A percentile compares a stretch with the other conserved stretches of the same genome.
These are phyloP conservation scores for Callyntrura sp. DNA, from an alignment of 2,888 invertebrate genomes.

Conservation along the genomic window DNA sequence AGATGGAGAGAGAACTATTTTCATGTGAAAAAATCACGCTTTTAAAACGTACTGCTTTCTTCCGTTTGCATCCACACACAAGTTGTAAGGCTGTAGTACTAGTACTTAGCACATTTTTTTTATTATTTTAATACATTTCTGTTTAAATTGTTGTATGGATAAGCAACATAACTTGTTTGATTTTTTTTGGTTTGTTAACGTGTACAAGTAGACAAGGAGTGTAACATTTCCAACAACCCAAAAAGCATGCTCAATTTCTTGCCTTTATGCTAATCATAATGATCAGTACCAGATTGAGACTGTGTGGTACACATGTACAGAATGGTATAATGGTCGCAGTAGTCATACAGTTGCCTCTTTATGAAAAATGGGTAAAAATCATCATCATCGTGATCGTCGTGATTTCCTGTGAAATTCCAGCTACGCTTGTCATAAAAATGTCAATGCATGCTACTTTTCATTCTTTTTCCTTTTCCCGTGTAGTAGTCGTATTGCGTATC, in stretches of 20 bases:
- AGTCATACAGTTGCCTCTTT: neutral
- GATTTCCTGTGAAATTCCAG: conserved; percentile 75
- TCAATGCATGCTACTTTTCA: conserved; percentile 78
- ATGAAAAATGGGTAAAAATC: conserved; percentile 60
- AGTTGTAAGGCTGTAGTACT: too few species aligned
- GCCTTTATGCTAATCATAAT: too few species aligned
- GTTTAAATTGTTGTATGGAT: conserved; percentile 16
- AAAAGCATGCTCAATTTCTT: conserved; percentile 30
- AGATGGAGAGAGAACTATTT: neutral
- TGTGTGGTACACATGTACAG: too few species aligned
- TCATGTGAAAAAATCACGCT: conserved; percentile 27
- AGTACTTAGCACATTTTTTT: conserved; percentile 17
- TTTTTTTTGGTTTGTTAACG: neutral
- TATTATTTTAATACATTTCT: too few species aligned
- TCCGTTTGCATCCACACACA: neutral
- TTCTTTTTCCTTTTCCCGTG: conserved; percentile 42
- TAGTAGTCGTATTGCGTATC: neutral
- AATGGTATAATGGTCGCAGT: too few species aligned
- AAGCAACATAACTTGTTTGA: conserved; percentile 8
- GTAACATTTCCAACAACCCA: too few species aligned
- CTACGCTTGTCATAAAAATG: conserved; percentile 80
- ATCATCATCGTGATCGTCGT: conserved; percentile 35
- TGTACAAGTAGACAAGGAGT: too few species aligned
- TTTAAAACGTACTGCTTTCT: neutral
- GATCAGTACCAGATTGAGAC: too few species aligned